Evolutionary conservation across 2,113 vertebrate species (phyloP), one percentile per base, ranked within the genome.

Genomic region (Taxidea taxus): DNA sequence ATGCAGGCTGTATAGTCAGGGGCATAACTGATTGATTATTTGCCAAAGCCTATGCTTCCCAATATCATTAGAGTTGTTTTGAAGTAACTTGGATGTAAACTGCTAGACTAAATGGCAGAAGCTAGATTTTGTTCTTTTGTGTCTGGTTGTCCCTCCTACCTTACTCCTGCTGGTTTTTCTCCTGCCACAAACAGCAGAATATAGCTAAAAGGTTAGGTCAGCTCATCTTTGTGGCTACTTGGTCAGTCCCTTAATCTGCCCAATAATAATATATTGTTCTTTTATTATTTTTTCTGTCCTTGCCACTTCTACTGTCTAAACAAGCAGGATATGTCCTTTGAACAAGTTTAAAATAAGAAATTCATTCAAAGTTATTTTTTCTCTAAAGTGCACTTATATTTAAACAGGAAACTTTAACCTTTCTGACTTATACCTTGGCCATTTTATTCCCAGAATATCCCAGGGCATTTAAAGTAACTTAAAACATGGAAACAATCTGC

Each of bases 401-500:
- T 95, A 91, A 97, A 95, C 37, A 49, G 64, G 42, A 94, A 80
- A 87, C 89, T 97, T 98, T 93, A 91, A 93, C 96, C 97, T 92
- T 84, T 97, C 75, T 44, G 0, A 92, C 21, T 72, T 92, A 42
- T 31, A 80, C 72, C 1, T 44, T 81, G 92, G 90, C 80, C 80
- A 20, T 97, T 98, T 98, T 94, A 85, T 88, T 97, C 62, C 94
- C 97, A 93, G 68, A 37, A 4, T 77, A 83, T 91, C 90, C 94
- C 92, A 91, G 90, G 98, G 91, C 29, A 84, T 0, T 74, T 23
- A 54, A 70, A 0, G 94, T 90, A 97, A 98, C 94, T 97, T 92
- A 95, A 95, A 97, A 97, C 47, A 54, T 92, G 97, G 93, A 96
- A 97, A 98, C 97, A 98, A 97, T 98, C 96, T 98, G 90, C 88